These are phyloP conservation scores for Thera obeliscata DNA, from an alignment of 2,888 invertebrate genomes.

Conservation along the genomic window DNA sequence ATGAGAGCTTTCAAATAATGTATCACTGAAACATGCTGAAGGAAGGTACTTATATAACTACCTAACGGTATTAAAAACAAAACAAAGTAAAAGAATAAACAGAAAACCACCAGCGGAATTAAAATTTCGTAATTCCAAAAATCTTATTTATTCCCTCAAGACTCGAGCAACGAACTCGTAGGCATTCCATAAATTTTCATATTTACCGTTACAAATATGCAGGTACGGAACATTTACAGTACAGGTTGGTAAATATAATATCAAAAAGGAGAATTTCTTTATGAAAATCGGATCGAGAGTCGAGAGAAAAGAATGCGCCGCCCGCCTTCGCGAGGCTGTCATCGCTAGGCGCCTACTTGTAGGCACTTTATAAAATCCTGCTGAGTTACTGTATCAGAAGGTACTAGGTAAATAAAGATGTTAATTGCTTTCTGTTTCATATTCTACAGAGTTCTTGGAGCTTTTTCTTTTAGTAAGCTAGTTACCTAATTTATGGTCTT, in stretches of 20 bases:
- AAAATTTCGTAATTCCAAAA: constrained; percentile 74
- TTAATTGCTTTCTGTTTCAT: constrained; percentile 17
- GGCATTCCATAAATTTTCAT: constrained; percentile 84
- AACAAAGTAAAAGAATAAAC: constrained; percentile 39
- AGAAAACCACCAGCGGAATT: constrained; percentile 46
- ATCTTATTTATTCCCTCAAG: constrained; percentile 71
- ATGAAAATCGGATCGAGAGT: constrained; percentile 82
- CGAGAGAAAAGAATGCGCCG: constrained; percentile 78
- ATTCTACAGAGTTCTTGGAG: constrained; percentile 9
- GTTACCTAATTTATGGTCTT: neutral
- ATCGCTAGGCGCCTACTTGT: constrained; percentile 32
- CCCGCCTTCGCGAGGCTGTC: constrained; percentile 61
- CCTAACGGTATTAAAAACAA: neutral
- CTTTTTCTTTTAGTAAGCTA: neutral
- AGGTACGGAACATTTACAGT: constrained; percentile 83
- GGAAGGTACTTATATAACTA: too few species aligned
- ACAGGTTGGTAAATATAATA: constrained; percentile 79
- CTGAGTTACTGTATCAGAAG: constrained; percentile 13
- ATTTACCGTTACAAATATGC: constrained; percentile 85
- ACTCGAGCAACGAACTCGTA: constrained; percentile 69
- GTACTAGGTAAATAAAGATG: constrained; percentile 24
- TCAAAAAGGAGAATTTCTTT: constrained; percentile 85
- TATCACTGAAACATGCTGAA: too few species aligned
- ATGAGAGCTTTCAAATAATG: too few species aligned
- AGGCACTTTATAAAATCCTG: constrained; percentile 56